These are phyloP conservation scores for Glaucidium brasilianum DNA, from an alignment of 2,113 vertebrate species.

Conservation along the genomic window DNA sequence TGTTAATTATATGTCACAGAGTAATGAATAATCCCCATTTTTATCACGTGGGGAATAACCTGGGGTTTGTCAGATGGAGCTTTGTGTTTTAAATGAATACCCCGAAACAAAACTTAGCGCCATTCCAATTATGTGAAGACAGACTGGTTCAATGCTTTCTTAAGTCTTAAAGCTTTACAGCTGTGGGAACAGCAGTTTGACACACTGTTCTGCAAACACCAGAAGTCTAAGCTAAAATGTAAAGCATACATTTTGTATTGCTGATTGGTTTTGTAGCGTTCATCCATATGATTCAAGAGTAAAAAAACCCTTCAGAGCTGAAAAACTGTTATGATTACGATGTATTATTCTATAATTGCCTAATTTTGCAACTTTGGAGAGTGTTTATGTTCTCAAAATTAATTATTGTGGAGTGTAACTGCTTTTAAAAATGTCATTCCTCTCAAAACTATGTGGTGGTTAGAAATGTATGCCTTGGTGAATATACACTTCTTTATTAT, in stretches of 20 bases:
- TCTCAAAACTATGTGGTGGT: slow-evolving; percentile 39
- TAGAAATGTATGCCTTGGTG: slow-evolving; percentile 14
- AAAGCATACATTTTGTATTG: slow-evolving; percentile 11
- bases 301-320: not conserved
- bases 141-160: slow-evolving; percentile 24
- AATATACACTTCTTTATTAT: slow-evolving; percentile 17
- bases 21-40: not conserved
- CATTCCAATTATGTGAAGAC: slow-evolving; percentile 31
- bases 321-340: not conserved
- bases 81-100: slow-evolving; percentile 26
- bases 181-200: slow-evolving; percentile 49
- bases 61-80: not conserved
- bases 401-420: slow-evolving; percentile 42
- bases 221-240: slow-evolving; percentile 32
- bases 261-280: slow-evolving; percentile 1
- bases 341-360: slow-evolving; percentile 4
- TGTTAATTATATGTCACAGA: slow-evolving; percentile 1
- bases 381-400: slow-evolving; percentile 59
- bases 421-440: slow-evolving; percentile 36
- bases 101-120: not conserved
- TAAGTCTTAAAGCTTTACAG: slow-evolving; percentile 45
- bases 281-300: not conserved
- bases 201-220: slow-evolving; percentile 31
- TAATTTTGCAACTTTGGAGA: slow-evolving; percentile 30
- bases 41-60: not conserved